phyloP scores from a whole-genome alignment of 2,888 invertebrate genomes.

The Nebria brevicollis region DNA sequence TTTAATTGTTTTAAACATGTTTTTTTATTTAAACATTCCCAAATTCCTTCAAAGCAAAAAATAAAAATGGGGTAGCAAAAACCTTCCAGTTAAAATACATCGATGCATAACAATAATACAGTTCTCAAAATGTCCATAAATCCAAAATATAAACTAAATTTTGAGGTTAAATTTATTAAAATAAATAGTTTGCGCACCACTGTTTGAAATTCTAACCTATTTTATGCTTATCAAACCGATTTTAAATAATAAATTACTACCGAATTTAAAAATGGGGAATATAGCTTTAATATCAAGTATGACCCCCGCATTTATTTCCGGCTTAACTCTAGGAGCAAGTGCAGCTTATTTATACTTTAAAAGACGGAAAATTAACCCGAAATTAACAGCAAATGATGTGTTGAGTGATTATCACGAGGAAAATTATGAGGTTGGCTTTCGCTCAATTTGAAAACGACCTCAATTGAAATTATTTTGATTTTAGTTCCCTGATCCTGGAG shows the following conservation, averaged over 20 bases:
- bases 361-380: slow-evolving; percentile 22
- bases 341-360: slow-evolving; percentile 55
- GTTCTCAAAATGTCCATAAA: no score
- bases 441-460: neutral
- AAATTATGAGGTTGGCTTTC: slow-evolving; percentile 37
- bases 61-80: no score
- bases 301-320: slow-evolving; percentile 56
- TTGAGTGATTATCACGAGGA: slow-evolving; percentile 37
- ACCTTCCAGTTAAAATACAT: no score
- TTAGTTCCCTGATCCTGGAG: slow-evolving; percentile 58
- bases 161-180: no score
- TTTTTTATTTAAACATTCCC: neutral
- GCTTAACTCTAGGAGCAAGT: slow-evolving; percentile 57
- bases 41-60: neutral
- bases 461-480: slow-evolving; percentile 46
- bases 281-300: slow-evolving; percentile 56
- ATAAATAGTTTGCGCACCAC: no score
- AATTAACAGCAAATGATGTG: slow-evolving; percentile 29
- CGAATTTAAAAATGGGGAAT: slow-evolving; percentile 54
- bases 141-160: no score
- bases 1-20: slow-evolving; percentile 41
- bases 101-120: no score
- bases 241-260: slow-evolving; percentile 28
- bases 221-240: slow-evolving; percentile 35
- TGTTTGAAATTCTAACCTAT: neutral